Conservation (phyloP, 1,140 invertebrate species). For the Grapholita molesta region DNA sequence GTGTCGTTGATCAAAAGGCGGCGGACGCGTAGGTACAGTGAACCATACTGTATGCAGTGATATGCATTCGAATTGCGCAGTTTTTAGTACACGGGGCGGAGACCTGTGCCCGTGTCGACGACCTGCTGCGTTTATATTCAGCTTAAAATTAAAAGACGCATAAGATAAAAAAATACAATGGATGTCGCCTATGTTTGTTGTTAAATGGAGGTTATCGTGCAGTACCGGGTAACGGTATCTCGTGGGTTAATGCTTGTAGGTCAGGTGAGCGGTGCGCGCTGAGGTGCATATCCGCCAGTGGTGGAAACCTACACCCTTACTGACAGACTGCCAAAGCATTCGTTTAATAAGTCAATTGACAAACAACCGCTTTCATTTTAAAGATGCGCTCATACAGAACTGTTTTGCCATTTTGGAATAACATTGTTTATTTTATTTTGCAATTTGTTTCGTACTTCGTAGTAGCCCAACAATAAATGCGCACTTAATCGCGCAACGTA, state of each 20-base stretch:
- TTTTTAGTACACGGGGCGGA: constrained; percentile 15
- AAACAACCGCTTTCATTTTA: neutral
- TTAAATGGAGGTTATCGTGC: constrained; percentile 4
- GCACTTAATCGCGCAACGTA: neutral
- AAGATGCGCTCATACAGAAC: neutral
- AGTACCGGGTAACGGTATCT: constrained; percentile 19
- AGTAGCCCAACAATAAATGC: neutral
- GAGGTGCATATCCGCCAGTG: constrained; percentile 42
- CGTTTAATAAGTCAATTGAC: neutral
- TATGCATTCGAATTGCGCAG: constrained; percentile 14
- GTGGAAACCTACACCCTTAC: constrained; percentile 23
- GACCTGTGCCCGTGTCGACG: constrained; percentile 1
- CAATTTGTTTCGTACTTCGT: neutral
- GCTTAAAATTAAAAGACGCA: constrained; percentile 3
- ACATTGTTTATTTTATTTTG: neutral
- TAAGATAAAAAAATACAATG: constrained; percentile 5
- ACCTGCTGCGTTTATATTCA: neutral
- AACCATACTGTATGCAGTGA: constrained; percentile 27
- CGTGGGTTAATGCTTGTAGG: constrained; percentile 14
- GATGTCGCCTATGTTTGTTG: neutral
- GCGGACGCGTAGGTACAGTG: constrained; percentile 23
- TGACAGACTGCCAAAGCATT: neutral
- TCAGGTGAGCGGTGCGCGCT: constrained; percentile 20
- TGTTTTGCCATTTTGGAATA: neutral
- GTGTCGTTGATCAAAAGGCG: constrained; percentile 35